Percentiles rank a stretch among this genome's conserved stretches.
Evolutionary conservation across 2,888 invertebrate species (phyloP).

Genomic region (Nomada hirtipes): DNA sequence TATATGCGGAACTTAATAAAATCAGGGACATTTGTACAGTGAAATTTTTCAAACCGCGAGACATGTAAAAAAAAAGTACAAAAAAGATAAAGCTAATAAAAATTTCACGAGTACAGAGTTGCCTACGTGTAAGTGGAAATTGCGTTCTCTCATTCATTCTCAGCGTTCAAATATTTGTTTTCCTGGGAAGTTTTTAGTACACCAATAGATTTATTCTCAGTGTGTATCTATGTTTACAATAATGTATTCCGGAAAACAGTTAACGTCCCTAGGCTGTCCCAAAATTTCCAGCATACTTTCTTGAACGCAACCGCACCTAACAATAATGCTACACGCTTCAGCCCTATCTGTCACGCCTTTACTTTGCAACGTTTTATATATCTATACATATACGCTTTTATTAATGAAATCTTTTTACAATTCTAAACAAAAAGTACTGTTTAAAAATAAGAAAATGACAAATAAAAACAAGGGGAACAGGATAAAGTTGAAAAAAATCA

Average conservation of each 20-base stretch:
- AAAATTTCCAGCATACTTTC: background rate
- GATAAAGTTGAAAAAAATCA: background rate
- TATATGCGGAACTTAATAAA: slow-evolving; percentile 6
- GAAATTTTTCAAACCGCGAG: slow-evolving; percentile 26
- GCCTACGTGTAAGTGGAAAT: background rate
- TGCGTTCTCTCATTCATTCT: slow-evolving; percentile 4
- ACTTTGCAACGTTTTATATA: slow-evolving; percentile 39
- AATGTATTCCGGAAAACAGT: background rate
- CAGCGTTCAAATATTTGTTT: background rate
- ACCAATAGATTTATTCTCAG: background rate
- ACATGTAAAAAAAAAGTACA: background rate
- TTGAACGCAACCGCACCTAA: background rate
- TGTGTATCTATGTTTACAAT: slow-evolving; percentile 37
- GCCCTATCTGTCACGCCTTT: slow-evolving; percentile 25
- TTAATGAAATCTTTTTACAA: background rate
- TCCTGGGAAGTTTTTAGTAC: background rate
- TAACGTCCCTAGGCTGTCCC: background rate
- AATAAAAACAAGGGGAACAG: background rate
- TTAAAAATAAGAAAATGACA: background rate
- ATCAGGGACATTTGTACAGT: slow-evolving; percentile 15
- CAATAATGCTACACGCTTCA: slow-evolving; percentile 37
- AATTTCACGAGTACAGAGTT: slow-evolving; percentile 7
- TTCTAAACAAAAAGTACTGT: slow-evolving; percentile 14
- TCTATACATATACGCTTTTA: slow-evolving; percentile 17
- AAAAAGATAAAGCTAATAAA: slow-evolving; percentile 1